These are phyloP conservation scores for Serilophus lunatus DNA, from an alignment of 2,113 vertebrate species.

Conservation along the genomic window DNA sequence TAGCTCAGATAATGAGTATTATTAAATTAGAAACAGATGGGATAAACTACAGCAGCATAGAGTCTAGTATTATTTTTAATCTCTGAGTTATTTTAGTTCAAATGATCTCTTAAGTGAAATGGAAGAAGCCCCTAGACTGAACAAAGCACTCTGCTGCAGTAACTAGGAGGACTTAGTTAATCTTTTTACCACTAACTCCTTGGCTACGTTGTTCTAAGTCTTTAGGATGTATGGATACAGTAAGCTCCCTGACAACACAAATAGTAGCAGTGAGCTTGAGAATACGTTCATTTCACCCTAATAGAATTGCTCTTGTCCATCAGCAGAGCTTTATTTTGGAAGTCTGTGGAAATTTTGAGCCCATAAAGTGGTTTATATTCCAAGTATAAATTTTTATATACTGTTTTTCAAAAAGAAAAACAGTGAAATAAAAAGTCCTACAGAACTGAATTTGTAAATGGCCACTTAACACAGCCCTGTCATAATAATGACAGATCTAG, in stretches of 20 bases:
- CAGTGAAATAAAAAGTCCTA: neutral
- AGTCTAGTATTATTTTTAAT: neutral
- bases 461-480: neutral
- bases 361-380: neutral
- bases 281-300: neutral
- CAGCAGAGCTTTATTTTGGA: neutral
- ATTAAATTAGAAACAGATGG: constrained; percentile 31
- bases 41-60: neutral
- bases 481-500: neutral
- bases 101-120: neutral
- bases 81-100: neutral
- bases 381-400: neutral
- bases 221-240: neutral
- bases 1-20: constrained; percentile 25
- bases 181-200: neutral
- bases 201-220: neutral
- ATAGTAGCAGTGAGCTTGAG: neutral
- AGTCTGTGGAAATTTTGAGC: neutral
- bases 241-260: neutral
- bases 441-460: neutral
- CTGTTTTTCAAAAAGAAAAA: neutral
- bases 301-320: neutral
- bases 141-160: neutral
- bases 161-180: neutral
- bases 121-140: neutral